Evolutionary conservation across 2,888 invertebrate species (phyloP), one percentile per base, ranked within the genome.

Genomic region (Parthenolecanium corni): DNA sequence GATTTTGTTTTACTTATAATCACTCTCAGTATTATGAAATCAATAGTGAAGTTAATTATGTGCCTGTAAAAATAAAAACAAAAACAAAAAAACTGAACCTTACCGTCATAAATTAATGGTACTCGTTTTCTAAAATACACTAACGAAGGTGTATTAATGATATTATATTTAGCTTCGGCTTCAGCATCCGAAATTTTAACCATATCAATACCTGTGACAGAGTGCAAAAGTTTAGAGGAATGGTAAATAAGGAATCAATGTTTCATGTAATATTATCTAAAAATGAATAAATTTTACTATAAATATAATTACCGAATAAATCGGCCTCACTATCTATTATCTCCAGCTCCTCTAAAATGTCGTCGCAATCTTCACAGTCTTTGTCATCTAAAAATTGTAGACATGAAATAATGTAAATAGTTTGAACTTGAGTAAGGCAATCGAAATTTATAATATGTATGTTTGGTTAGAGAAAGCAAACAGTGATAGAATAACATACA

Each of bases 271-370:
- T n/a, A n/a, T n/a, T n/a, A n/a, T n/a, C n/a, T n/a, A n/a, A n/a
- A n/a, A n/a, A n/a, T n/a, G n/a, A n/a, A n/a, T n/a, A n/a, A n/a
- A n/a, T n/a, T n/a, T n/a, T n/a, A n/a, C n/a, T n/a, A n/a, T n/a
- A n/a, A 9, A 38, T 38, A 38, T 38, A 16, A 2, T 44, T 67
- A 71, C 90, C 90, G 72, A 83, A 90, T 69, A 86, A 81, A 74
- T 93, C 92, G 0, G 92, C 91, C 76, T 95, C 94, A 36, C 92
- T 92, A 71, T 96, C 95, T 68, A 96, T 94, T 73, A 90, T 86
- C 75, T 95, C 95, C 44, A 95, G 75, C 66, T 90, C 85, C 73
- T 89, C 87, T 51, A 95, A 78, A 62, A 94, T 92, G 72, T 91
- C 91, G 68, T 86, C 84, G 71, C 95, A 95, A 73, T 90, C 89